Conservation (phyloP, 2,888 invertebrate genomes). For the Monochamus alternatus region DNA sequence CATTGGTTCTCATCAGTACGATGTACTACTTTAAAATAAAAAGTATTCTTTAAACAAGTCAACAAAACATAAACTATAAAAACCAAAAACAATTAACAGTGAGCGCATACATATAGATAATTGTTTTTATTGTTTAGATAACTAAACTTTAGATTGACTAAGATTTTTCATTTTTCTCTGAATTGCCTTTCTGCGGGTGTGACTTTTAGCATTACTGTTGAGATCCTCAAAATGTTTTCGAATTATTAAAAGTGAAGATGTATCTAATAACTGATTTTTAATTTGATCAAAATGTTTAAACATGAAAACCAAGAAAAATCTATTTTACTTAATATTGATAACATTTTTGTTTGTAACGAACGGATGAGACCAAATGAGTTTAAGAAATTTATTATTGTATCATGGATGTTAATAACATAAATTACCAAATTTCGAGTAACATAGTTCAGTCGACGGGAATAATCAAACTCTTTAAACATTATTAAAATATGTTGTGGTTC, state of each 20-base stretch:
- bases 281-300: constrained; percentile 15
- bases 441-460: constrained; percentile 4
- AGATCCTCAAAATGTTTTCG: constrained; percentile 10
- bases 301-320: constrained; percentile 18
- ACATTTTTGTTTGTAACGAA: constrained; percentile 1
- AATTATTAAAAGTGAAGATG: constrained; percentile 5
- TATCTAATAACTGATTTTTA: constrained; percentile 11
- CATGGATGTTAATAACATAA: constrained; percentile 7
- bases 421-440: constrained; percentile 10
- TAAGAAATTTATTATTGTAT: neutral
- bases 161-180: constrained; percentile 16
- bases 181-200: constrained; percentile 7
- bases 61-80: constrained; percentile 5
- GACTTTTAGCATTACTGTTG: neutral
- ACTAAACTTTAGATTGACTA: neutral
- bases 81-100: neutral
- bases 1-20: too few relatives aligned
- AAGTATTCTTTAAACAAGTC: neutral
- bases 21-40: too few relatives aligned
- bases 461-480: constrained; percentile 13
- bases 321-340: constrained; percentile 12
- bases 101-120: neutral
- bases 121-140: neutral
- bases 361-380: constrained; percentile 6
- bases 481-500: constrained; percentile 19